Evolutionary conservation across 2,888 invertebrate species (phyloP).

Genomic region (Dicroscelio sp.): DNA sequence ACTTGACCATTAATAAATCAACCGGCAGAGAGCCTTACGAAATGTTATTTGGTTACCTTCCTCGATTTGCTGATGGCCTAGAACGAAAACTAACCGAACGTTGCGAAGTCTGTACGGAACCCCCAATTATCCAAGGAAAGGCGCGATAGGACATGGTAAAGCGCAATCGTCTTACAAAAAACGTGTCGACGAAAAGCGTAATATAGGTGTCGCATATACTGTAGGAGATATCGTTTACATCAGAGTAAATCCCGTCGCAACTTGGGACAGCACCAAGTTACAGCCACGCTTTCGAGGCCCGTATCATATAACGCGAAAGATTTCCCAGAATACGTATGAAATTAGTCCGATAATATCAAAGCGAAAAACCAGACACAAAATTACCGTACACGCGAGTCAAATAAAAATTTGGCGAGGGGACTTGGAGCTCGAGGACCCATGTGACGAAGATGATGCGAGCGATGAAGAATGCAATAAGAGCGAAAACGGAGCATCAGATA

Average conservation of each 20-base stretch:
- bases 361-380: not conserved
- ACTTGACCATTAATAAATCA: constrained; percentile 38
- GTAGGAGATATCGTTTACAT: not conserved
- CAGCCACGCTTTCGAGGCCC: not conserved
- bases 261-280: too few species aligned
- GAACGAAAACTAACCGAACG: not conserved
- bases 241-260: too few species aligned
- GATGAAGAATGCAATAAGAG: not conserved
- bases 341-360: not conserved
- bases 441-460: not conserved
- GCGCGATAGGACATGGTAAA: not conserved
- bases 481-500: too few species aligned
- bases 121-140: not conserved
- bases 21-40: constrained; percentile 65
- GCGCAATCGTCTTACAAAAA: not conserved
- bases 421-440: not conserved
- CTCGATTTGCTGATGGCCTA: constrained; percentile 61
- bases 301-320: not conserved
- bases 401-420: constrained; percentile 36
- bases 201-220: not conserved
- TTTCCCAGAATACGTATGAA: not conserved
- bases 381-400: constrained; percentile 11
- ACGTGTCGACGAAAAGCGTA: not conserved
- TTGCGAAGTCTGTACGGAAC: not conserved
- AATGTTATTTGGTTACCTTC: constrained; percentile 63